These are phyloP conservation scores for Lepidocyrtoides sp. DNA, from an alignment of 2,888 invertebrate species.

Conservation along the genomic window DNA sequence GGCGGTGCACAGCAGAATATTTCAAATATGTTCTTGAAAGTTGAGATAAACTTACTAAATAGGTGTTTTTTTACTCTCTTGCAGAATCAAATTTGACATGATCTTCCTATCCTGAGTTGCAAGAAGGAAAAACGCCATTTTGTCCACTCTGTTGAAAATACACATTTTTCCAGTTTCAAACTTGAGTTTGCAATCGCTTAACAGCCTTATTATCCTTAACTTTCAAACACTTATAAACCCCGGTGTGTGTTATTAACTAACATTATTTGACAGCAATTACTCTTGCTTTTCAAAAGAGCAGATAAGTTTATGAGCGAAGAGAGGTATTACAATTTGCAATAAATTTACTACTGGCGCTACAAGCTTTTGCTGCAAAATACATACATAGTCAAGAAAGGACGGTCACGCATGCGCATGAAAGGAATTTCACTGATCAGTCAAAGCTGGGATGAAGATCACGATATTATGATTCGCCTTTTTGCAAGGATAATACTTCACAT, in stretches of 20 bases:
- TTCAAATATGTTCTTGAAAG: neutral
- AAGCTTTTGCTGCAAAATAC: too few relatives aligned
- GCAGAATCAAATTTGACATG: constrained; percentile 5
- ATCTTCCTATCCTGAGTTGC: neutral
- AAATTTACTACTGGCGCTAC: too few relatives aligned
- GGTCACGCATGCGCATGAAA: neutral
- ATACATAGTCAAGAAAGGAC: neutral
- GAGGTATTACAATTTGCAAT: neutral
- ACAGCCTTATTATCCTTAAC: neutral
- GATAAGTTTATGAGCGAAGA: neutral
- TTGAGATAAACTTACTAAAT: neutral
- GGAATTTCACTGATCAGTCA: neutral
- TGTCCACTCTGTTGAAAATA: neutral
- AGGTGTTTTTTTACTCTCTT: constrained; percentile 1
- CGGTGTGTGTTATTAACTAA: neutral
- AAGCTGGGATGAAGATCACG: neutral
- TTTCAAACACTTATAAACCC: neutral
- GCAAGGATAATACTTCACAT: neutral
- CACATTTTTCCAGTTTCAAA: neutral
- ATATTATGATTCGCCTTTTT: neutral
- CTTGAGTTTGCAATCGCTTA: neutral
- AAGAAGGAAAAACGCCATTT: neutral
- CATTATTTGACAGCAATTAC: neutral
- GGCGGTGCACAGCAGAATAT: neutral
- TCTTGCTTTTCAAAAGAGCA: neutral